Conservation (phyloP, 1,140 invertebrate genomes). For the Drosophila arawakana region DNA sequence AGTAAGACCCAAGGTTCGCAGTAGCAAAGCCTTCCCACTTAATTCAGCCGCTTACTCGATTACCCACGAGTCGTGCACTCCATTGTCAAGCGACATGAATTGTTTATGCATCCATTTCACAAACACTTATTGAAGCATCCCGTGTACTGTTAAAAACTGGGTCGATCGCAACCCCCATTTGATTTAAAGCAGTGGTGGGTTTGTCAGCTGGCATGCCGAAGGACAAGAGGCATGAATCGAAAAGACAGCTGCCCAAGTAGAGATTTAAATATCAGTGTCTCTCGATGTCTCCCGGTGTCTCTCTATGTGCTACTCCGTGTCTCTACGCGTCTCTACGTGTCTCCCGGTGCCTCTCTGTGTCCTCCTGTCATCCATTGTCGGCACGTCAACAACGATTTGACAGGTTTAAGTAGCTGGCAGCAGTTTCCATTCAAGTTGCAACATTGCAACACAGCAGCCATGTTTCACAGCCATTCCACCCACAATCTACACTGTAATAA, state of each 20-base stretch:
- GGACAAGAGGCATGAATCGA: neutral
- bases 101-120: constrained; percentile 13
- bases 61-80: neutral
- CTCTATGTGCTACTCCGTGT: constrained; percentile 21
- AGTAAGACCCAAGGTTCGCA: too few species aligned
- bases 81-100: constrained; percentile 2
- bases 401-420: constrained; percentile 51
- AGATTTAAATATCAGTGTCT: constrained; percentile 37
- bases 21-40: neutral
- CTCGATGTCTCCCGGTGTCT: constrained; percentile 23
- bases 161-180: neutral
- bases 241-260: constrained; percentile 41
- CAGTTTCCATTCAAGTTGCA: constrained; percentile 10
- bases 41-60: neutral
- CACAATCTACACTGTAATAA: constrained; percentile 10
- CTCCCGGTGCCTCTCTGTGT: neutral
- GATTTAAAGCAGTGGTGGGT: neutral
- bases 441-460: neutral
- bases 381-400: constrained; percentile 44
- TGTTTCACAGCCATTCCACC: neutral
- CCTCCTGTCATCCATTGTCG: constrained; percentile 41
- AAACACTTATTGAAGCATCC: constrained; percentile 9
- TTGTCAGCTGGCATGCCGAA: neutral
- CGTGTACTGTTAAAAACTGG: neutral
- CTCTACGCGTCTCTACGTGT: neutral